A percentile compares a stretch with the other conserved stretches of the same genome.
phyloP scores from a whole-genome alignment of 1,140 invertebrate species.

The Pseudomyrmex dendroicus region DNA sequence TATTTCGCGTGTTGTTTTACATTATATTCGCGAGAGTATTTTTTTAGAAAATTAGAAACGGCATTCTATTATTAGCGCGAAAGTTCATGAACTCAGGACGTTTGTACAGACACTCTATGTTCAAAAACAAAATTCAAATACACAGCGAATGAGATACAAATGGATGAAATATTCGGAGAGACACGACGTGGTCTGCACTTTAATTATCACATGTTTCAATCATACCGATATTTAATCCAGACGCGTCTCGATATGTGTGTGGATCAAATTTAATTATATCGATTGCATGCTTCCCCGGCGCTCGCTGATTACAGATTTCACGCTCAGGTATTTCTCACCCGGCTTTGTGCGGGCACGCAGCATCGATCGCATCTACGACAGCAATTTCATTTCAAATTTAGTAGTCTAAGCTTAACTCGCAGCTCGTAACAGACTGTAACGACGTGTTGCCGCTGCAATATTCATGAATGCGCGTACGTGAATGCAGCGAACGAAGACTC shows the following conservation, averaged over 20 bases:
- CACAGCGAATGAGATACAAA: not conserved
- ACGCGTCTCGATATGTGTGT: constrained; percentile 23
- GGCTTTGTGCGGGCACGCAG: constrained; percentile 16
- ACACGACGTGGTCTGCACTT: not conserved
- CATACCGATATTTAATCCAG: constrained; percentile 60
- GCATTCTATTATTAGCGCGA: too few relatives aligned
- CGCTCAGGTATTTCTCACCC: constrained; percentile 57
- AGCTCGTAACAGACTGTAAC: constrained; percentile 64
- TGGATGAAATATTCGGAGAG: constrained; percentile 22
- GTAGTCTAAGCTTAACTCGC: constrained; percentile 62
- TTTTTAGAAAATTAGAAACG: too few relatives aligned
- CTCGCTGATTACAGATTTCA: constrained; percentile 57
- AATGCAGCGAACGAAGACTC: constrained; percentile 50
- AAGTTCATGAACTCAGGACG: too few relatives aligned
- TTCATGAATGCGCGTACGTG: constrained; percentile 62
- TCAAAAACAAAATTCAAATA: not conserved
- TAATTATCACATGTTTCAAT: constrained; percentile 38
- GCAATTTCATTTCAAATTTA: constrained; percentile 71
- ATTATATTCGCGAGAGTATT: too few relatives aligned
- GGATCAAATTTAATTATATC: constrained; percentile 67
- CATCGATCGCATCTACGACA: constrained; percentile 57
- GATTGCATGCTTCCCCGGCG: constrained; percentile 48
- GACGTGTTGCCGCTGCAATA: constrained; percentile 64
- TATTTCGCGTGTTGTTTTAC: too few relatives aligned
- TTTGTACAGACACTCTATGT: too few relatives aligned